Percentiles rank a stretch among this genome's conserved stretches.
phyloP scores from a whole-genome alignment of 2,113 vertebrate species.

The Struthidea cinerea region DNA sequence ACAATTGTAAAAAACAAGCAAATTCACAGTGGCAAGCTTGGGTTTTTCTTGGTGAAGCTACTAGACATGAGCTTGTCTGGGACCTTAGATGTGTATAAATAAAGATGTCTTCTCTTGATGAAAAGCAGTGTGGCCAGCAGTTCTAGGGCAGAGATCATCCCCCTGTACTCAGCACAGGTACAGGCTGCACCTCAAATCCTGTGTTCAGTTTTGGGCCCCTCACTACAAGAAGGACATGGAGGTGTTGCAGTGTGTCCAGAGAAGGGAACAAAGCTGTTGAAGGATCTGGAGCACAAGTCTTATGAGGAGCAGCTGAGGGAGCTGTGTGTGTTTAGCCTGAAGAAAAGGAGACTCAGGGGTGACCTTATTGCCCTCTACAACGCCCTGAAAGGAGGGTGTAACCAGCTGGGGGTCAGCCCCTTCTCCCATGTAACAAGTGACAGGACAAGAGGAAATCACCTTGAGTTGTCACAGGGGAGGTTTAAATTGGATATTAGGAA shows the following conservation, averaged over 20 bases:
- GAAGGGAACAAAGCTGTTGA: not conserved
- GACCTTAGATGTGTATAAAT: not conserved
- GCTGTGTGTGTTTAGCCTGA: fast-evolving
- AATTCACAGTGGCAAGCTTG: not conserved
- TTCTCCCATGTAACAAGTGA: not conserved
- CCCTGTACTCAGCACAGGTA: no score
- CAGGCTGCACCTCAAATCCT: not conserved
- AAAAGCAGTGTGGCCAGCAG: not conserved
- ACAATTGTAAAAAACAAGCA: not conserved
- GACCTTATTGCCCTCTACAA: no score
- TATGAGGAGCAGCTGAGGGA: not conserved
- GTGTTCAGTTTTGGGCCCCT: not conserved
- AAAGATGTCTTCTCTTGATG: not conserved
- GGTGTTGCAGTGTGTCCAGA: not conserved
- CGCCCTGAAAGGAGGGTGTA: not conserved
- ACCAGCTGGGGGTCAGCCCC: no score
- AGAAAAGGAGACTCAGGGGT: not conserved
- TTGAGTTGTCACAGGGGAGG: fast-evolving
- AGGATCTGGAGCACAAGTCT: not conserved
- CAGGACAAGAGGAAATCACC: not conserved
- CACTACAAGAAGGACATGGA: not conserved
- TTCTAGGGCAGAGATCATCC: no score
- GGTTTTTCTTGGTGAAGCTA: not conserved
- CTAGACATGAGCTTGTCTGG: not conserved
- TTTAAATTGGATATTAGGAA: not conserved